phyloP scores from a whole-genome alignment of 2,113 vertebrate genomes.

The Ciconia boyciana region DNA sequence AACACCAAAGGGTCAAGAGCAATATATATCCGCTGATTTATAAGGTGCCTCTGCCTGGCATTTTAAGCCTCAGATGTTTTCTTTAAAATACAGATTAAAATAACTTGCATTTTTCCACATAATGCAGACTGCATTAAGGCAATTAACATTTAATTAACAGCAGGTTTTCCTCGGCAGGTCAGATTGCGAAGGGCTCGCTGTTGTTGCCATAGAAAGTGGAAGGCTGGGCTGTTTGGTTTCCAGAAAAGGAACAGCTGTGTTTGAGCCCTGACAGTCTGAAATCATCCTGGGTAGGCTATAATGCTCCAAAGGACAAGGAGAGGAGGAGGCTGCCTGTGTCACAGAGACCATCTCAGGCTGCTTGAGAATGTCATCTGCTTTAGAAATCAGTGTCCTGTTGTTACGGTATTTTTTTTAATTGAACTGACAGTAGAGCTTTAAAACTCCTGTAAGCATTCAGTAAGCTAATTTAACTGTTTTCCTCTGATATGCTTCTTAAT shows the following conservation, averaged over 20 bases:
- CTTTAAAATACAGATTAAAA: slow-evolving; percentile 73
- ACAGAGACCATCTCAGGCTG: slow-evolving; percentile 68
- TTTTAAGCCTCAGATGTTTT: slow-evolving; percentile 61
- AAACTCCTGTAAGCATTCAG: slow-evolving; percentile 11
- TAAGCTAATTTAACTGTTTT: slow-evolving; percentile 62
- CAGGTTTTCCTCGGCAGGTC: slow-evolving; percentile 80
- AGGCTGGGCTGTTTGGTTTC: slow-evolving; percentile 54
- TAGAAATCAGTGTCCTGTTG: slow-evolving; percentile 50
- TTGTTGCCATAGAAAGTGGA: slow-evolving; percentile 68
- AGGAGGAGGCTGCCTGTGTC: slow-evolving; percentile 53
- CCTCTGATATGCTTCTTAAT: neutral
- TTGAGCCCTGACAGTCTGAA: slow-evolving; percentile 52
- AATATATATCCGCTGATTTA: neutral
- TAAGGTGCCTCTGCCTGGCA: neutral
- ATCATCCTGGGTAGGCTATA: slow-evolving; percentile 27
- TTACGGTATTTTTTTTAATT: slow-evolving; percentile 56
- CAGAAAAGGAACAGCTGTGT: slow-evolving; percentile 59
- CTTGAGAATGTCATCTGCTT: slow-evolving; percentile 68
- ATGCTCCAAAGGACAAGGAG: slow-evolving; percentile 27
- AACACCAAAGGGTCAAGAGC: neutral
- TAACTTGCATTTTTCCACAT: slow-evolving; percentile 68
- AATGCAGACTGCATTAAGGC: slow-evolving; percentile 76
- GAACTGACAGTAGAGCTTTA: slow-evolving; percentile 51
- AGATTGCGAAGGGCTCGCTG: slow-evolving; percentile 71
- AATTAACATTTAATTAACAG: slow-evolving; percentile 92